A percentile compares a stretch with the other conserved stretches of the same genome.
Conservation (phyloP, 1,140 invertebrate genomes). For the Heliconius nattereri region DNA sequence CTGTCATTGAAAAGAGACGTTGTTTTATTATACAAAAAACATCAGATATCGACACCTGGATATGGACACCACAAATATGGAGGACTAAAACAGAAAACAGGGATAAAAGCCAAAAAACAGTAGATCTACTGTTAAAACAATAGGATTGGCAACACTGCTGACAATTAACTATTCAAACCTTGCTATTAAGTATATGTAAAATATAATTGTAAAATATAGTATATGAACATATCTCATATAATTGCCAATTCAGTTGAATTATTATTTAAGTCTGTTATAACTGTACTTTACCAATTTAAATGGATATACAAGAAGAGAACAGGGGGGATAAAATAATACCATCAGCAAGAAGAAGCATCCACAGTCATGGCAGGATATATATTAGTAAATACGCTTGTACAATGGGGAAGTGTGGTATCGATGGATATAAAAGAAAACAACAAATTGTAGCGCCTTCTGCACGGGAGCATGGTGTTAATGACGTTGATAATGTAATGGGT, state of each 20-base stretch:
- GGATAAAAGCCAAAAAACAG: no score
- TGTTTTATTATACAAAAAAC: no score
- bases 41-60: no score
- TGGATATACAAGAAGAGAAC: constrained; percentile 35
- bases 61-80: no score
- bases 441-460: background rate
- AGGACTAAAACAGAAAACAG: no score
- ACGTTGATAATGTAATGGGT: constrained; percentile 67
- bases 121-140: no score
- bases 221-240: no score
- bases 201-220: no score
- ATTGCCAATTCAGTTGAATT: background rate
- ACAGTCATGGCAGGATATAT: constrained; percentile 36
- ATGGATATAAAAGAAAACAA: constrained; percentile 20
- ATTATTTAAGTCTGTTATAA: background rate
- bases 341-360: constrained; percentile 56
- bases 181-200: no score
- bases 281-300: background rate
- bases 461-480: constrained; percentile 49
- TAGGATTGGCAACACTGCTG: no score
- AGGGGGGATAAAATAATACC: constrained; percentile 50
- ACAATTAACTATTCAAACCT: no score
- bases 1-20: no score
- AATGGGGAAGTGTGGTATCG: constrained; percentile 56
- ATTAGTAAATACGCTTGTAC: constrained; percentile 23